Percentiles rank a stretch among this genome's conserved stretches.
These are phyloP conservation scores for Cephus rjabovi DNA, from an alignment of 2,888 invertebrate species.

Conservation along the genomic window DNA sequence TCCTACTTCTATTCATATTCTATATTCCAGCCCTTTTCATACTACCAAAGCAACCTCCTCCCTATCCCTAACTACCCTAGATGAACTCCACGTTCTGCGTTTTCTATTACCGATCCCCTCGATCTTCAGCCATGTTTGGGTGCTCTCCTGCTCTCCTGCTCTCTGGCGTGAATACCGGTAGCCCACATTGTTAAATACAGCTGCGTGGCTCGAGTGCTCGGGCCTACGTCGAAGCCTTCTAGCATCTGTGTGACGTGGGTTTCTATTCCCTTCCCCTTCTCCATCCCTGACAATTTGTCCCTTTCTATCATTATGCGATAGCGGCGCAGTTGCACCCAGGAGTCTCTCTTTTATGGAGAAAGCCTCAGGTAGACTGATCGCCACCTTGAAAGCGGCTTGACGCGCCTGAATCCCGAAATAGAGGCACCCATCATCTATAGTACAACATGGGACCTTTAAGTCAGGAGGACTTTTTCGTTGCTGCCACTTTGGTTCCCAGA, in stretches of 20 bases:
- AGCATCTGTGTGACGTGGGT: neutral
- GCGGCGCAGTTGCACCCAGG: neutral
- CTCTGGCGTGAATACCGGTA: neutral
- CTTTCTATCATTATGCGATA: neutral
- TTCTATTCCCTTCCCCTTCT: neutral
- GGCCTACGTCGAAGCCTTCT: neutral
- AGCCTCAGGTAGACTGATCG: neutral
- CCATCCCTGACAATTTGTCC: neutral
- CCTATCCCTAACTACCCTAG: neutral
- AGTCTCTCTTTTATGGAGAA: neutral
- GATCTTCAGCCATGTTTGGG: neutral
- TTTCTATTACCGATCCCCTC: neutral
- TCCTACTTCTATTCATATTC: neutral
- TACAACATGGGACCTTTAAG: neutral
- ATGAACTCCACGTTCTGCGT: neutral
- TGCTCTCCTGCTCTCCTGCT: neutral
- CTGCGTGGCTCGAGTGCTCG: neutral
- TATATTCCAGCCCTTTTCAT: neutral
- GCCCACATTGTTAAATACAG: neutral
- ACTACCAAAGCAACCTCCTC: neutral
- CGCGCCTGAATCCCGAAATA: neutral
- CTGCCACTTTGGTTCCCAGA: neutral
- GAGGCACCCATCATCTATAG: neutral
- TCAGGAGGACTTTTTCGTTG: neutral
- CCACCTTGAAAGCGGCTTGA: neutral